phyloP scores from a whole-genome alignment of 2,888 invertebrate genomes.

The Dinocampus coccinellae region DNA sequence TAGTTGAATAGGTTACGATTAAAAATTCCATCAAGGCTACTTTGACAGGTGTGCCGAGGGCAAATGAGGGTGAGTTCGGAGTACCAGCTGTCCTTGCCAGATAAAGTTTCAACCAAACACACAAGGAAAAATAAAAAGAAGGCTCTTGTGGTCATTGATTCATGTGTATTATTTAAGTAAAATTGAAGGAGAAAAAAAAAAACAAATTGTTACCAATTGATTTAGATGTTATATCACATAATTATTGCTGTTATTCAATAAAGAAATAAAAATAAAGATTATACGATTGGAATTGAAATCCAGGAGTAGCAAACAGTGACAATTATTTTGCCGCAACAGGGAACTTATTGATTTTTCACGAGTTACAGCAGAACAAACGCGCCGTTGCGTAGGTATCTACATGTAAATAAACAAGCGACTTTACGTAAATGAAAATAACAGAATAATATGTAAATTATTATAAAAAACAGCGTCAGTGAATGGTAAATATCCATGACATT shows the following conservation, averaged over 20 bases:
- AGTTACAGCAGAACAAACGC: slow-evolving; percentile 41
- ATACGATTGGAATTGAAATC: slow-evolving; percentile 14
- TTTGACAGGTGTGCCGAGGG: slow-evolving; percentile 62
- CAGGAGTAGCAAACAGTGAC: slow-evolving; percentile 46
- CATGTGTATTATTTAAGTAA: neutral
- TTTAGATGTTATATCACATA: neutral
- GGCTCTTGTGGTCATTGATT: neutral
- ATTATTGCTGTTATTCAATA: neutral
- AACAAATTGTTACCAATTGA: neutral
- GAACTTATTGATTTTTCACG: slow-evolving; percentile 66
- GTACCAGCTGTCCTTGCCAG: slow-evolving; percentile 58
- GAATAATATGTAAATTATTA: slow-evolving; percentile 12
- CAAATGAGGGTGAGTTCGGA: slow-evolving; percentile 48
- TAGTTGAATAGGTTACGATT: slow-evolving; percentile 51
- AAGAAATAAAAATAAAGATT: neutral
- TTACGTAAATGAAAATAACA: neutral
- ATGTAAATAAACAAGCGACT: slow-evolving; percentile 65
- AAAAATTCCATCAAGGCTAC: slow-evolving; percentile 66
- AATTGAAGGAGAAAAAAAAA: neutral
- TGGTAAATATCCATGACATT: too few species aligned
- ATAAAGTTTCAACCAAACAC: slow-evolving; percentile 49
- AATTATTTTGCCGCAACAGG: slow-evolving; percentile 68
- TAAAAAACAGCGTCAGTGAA: too few species aligned
- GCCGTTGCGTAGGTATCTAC: slow-evolving; percentile 43
- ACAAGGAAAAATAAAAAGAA: slow-evolving; percentile 6